Conservation (phyloP, 2,888 invertebrate genomes). For the Drosophila putrida region DNA sequence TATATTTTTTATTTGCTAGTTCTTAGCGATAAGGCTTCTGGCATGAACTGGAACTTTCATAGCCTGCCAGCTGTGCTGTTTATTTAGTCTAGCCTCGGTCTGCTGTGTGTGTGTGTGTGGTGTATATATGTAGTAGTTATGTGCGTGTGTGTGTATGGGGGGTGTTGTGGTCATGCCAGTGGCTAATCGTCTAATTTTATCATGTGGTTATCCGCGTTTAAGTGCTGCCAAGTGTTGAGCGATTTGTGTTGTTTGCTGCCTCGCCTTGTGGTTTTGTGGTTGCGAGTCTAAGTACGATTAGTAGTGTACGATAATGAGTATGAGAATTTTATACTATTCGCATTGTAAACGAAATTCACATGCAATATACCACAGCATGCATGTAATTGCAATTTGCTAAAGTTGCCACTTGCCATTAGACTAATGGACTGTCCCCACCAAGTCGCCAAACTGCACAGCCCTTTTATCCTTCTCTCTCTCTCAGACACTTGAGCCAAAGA, state of each 20-base stretch:
- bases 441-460: constrained; percentile 25
- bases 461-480: constrained; percentile 34
- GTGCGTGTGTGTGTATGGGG: constrained; percentile 20
- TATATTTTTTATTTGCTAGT: constrained; percentile 35
- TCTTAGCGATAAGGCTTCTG: constrained; percentile 34
- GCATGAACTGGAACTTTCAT: constrained; percentile 39
- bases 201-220: constrained; percentile 77
- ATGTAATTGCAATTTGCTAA: constrained; percentile 47
- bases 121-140: no score
- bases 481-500: constrained; percentile 40
- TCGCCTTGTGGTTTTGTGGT: constrained; percentile 21
- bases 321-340: background rate
- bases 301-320: background rate
- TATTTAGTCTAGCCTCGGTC: constrained; percentile 70
- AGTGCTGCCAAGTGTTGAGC: constrained; percentile 74
- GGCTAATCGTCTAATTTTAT: constrained; percentile 79
- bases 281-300: constrained; percentile 19
- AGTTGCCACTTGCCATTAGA: constrained; percentile 50
- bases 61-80: constrained; percentile 67
- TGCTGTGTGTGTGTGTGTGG: constrained; percentile 21
- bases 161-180: constrained; percentile 39
- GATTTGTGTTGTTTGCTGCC: constrained; percentile 58
- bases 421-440: constrained; percentile 45
- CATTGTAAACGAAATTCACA: background rate
- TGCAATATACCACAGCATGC: constrained; percentile 5